A percentile compares a stretch with the other conserved stretches of the same genome.
Conservation (phyloP, 2,888 invertebrate species). For the Halocaridina rubra region DNA sequence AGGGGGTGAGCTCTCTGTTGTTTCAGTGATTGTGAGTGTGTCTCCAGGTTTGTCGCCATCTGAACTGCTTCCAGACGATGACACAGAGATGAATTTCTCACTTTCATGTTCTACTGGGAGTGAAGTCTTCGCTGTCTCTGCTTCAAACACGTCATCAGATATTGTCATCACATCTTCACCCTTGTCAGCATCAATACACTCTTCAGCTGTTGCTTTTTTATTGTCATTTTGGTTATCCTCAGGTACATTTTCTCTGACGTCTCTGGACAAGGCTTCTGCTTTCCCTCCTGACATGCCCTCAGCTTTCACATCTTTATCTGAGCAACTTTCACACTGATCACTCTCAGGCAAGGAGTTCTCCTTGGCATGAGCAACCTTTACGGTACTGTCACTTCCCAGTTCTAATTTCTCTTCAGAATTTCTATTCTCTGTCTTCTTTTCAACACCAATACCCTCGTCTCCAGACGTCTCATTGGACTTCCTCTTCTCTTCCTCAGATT, state of each 20-base stretch:
- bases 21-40: conserved; percentile 40
- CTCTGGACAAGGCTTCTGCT: not conserved
- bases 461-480: not conserved
- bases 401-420: not conserved
- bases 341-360: not conserved
- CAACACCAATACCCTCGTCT: not conserved
- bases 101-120: not conserved
- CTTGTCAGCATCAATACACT: not conserved
- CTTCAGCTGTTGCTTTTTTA: not conserved
- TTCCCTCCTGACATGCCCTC: not conserved
- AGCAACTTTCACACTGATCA: not conserved
- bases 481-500: not conserved
- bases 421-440: not conserved
- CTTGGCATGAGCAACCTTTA: not conserved
- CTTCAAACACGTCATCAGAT: not conserved
- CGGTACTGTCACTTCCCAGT: not conserved
- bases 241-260: not conserved
- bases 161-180: not conserved
- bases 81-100: conserved; percentile 5
- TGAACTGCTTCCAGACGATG: conserved; percentile 26
- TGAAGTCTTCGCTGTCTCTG: not conserved
- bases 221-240: not conserved
- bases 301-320: not conserved
- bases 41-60: conserved; percentile 50
- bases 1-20: conserved; percentile 17